phyloP scores from a whole-genome alignment of 2,113 vertebrate genomes.

The Engystomops pustulosus region DNA sequence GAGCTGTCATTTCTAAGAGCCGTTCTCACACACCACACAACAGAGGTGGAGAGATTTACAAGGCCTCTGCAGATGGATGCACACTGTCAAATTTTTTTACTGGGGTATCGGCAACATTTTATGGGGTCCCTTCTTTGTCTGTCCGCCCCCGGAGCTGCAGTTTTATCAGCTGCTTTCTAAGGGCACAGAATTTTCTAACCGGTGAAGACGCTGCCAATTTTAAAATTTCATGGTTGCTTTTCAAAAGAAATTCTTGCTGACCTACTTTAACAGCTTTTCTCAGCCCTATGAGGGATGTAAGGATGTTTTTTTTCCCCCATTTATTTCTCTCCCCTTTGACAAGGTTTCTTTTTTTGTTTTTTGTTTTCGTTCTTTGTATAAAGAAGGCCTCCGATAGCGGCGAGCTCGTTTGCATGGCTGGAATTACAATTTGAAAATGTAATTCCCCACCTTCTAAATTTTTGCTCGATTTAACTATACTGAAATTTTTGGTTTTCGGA shows the following conservation, averaged over 20 bases:
- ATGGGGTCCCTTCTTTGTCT: slow-evolving; percentile 48
- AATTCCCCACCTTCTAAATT: background rate
- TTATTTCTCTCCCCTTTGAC: slow-evolving; percentile 19
- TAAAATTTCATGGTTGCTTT: slow-evolving; percentile 56
- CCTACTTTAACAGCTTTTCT: slow-evolving; percentile 47
- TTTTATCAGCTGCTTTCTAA: slow-evolving; percentile 55
- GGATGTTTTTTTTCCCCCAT: background rate
- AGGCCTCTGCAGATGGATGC: slow-evolving; percentile 35
- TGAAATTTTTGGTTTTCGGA: background rate
- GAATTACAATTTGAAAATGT: background rate
- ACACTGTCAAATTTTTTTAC: slow-evolving; percentile 43
- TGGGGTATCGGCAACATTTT: slow-evolving; percentile 50
- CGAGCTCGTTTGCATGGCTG: background rate
- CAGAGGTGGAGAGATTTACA: slow-evolving; percentile 35
- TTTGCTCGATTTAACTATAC: background rate
- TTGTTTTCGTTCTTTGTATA: background rate
- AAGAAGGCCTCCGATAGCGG: background rate
- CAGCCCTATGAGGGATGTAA: slow-evolving; percentile 31
- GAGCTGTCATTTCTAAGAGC: slow-evolving; percentile 21
- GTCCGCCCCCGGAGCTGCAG: slow-evolving; percentile 24
- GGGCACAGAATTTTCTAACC: slow-evolving; percentile 1
- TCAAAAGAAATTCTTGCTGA: slow-evolving; percentile 52
- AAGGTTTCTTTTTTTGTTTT: background rate
- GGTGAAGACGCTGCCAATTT: slow-evolving; percentile 44
- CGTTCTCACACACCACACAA: slow-evolving; percentile 37